These are phyloP conservation scores for Drosophila subquinaria DNA, from an alignment of 2,888 invertebrate genomes.

Conservation along the genomic window DNA sequence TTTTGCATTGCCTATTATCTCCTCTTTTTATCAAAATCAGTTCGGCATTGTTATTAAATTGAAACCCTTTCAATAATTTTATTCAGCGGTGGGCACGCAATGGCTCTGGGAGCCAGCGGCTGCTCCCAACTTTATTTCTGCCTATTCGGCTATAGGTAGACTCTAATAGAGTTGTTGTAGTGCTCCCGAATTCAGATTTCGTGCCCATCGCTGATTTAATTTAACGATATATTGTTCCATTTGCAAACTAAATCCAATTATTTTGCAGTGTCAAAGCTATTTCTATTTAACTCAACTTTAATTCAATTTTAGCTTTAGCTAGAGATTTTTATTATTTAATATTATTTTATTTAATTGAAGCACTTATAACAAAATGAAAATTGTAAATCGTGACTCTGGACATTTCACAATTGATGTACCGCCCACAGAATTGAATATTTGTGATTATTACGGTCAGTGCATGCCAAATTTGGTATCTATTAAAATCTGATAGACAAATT, in stretches of 20 bases:
- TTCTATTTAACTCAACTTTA: background rate
- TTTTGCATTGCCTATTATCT: no score
- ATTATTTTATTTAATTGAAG: conserved; percentile 10
- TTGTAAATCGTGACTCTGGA: conserved; percentile 45
- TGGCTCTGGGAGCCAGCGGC: no score
- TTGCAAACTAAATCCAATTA: background rate
- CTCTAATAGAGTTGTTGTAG: no score
- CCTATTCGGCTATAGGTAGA: no score
- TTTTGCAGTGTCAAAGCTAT: background rate
- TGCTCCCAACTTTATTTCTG: no score
- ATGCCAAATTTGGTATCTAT: conserved; percentile 72
- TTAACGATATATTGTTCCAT: no score
- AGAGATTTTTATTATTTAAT: background rate
- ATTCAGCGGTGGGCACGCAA: no score
- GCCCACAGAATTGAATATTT: conserved; percentile 9
- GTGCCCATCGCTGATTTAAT: no score
- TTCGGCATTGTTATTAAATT: no score
- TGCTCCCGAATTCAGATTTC: no score
- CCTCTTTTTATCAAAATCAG: no score
- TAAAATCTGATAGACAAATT: conserved; percentile 60
- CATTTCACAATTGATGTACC: conserved; percentile 28
- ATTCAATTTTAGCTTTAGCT: background rate
- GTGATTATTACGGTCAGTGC: conserved; percentile 50
- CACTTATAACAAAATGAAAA: conserved; percentile 14
- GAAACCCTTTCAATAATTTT: no score